Base-by-base conservation (phyloP, 1,140 invertebrate species). In the Tetragonula clypearis region DNA sequence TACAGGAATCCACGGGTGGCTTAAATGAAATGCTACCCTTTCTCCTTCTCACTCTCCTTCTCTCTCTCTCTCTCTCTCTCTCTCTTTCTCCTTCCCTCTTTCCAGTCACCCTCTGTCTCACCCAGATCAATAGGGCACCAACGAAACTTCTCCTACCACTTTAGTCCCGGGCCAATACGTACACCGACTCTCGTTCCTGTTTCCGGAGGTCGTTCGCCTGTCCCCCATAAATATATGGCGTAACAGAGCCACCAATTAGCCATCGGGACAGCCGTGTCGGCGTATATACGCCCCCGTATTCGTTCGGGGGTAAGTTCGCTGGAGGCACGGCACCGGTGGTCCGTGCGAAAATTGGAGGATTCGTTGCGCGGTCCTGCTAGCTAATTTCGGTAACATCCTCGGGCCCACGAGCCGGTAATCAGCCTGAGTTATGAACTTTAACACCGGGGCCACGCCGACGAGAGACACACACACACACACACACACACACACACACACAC, bases 211-310 rank as follows among this genome's bases (percentile, higher is more conserved):
- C 88, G 86, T 89, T 90, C 86, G 88, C 69, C 78, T 75, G 82
- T 76, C 88, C 68, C 71, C 85, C 85, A 89, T 87, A 90, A 90
- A 90, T 90, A 90, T 90, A 90, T 82, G 73, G 82, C 75, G 88
- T 76, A 83, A 90, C 88, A 88, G 79, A 90, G 88, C 88, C 89
- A 90, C 88, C 88, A 90, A 90, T 90, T 90, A 90, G 88, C 88
- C 86, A 90, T 90, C 66, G 88, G 86, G 79, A 87, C 88, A 87
- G 88, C 86, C 82, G 88, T 84, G 76, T 87, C 82, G 79, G 78
- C 79, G 80, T 82, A n/a, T 78, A 79, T 49, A 66, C 81, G 21
- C 60, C 30, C 35, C 17, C 14, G 65, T 66, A 1, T 55, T 78
- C 86, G 35, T 71, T 53, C 30, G 21, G 56, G 68, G 41, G 15